Conservation (phyloP, 2,113 vertebrate species). For the Chaenogobius annularis region DNA sequence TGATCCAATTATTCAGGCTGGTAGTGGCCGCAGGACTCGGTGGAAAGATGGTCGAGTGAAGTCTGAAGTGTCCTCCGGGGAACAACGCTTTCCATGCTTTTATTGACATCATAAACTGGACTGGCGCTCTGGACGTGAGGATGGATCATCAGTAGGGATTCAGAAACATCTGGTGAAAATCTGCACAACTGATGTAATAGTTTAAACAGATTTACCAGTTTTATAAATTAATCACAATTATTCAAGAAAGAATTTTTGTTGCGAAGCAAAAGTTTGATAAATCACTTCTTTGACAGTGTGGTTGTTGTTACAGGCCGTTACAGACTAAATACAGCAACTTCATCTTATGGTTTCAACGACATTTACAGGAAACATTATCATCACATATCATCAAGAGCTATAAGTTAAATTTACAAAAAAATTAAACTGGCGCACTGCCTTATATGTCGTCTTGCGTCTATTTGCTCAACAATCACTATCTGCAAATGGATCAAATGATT, state of each 20-base stretch:
- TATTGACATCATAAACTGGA: background rate
- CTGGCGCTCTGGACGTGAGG: background rate
- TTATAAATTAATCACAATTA: constrained; percentile 1
- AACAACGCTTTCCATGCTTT: background rate
- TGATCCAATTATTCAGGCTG: background rate
- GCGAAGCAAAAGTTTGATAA: background rate
- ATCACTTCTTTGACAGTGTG: background rate
- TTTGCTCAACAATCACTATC: too few species aligned
- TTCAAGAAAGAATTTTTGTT: background rate
- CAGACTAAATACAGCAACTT: background rate
- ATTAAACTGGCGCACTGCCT: too few species aligned
- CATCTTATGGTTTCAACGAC: background rate
- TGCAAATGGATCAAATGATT: too few species aligned
- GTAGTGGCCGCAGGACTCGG: background rate
- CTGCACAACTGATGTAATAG: background rate
- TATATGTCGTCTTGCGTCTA: too few species aligned
- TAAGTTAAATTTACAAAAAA: too few species aligned
- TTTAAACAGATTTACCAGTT: background rate
- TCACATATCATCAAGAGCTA: background rate
- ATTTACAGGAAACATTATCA: background rate
- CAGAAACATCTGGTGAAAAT: background rate
- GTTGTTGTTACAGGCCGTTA: background rate
- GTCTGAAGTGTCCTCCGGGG: background rate
- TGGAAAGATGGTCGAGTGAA: background rate
- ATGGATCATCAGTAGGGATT: background rate